Base-by-base conservation (phyloP, 2,888 invertebrate species). In the Spilosoma lubricipeda region DNA sequence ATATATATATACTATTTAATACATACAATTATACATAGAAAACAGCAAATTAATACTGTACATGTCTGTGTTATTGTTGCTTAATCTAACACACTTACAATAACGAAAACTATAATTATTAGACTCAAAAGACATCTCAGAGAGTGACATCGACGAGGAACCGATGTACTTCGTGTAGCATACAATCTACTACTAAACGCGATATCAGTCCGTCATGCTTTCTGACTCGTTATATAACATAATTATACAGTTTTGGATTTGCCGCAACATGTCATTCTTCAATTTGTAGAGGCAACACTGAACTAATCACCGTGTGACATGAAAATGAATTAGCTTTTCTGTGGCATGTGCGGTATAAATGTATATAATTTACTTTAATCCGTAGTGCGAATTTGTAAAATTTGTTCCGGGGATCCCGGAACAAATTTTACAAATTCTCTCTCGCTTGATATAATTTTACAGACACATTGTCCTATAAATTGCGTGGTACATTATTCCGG, bases 201-300 rank as follows among this genome's bases (percentile, higher is more conserved):
- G 66, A 76, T 67, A 76, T 76, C 18, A 48, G 52, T n/a, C 30
- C 73, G 82, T 77, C 74, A 83, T 83, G 83, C 86, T 85, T 85
- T 86, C 85, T 83, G 77, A 76, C 65, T 77, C 45, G 67, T 86
- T 86, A 72, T 77, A 67, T 71, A 77, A 79, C 75, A 78, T 73
- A 56, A 18, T 59, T 56, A 63, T 76, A 80, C 63, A 73, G 74
- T 75, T 74, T 70, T 74, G 75, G 70, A 69, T 76, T 36, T 39
- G 30, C 36, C 33, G 39, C 39, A 71, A 71, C 64, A 70, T 69
- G 68, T 79, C 70, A 77, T 79, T 77, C 78, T 78, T 78, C 70
- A 77, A 80, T 80, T 79, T 45, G 66, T 67, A 52, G 67, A 30
- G 45, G 72, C 52, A 23, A 67, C 39, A 52, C 70, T 20, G 52